Base-by-base conservation (phyloP, 92 coral and sea anemone genomes). In the Phenganax subtilis region DNA sequence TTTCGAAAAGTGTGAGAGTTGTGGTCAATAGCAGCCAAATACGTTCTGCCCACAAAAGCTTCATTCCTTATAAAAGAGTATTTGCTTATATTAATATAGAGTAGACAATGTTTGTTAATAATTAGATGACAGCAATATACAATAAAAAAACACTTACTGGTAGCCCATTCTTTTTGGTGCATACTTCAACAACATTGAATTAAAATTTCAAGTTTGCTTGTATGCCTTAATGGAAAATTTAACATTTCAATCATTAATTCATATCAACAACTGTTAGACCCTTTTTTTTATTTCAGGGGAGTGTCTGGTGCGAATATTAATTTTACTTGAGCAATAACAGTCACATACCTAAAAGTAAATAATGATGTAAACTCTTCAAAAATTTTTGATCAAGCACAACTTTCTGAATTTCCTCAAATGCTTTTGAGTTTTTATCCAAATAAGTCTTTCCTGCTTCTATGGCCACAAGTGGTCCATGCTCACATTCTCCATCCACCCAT, bases 401-500 rank as follows among this genome's bases (percentile, higher is more conserved):
- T 61, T 89, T 89, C 55, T 81, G 56, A 12, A 89, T 30, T 1
- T 78, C 92, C 82, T 86, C 85, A 29, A 86, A 88, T 16, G 89
- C 73, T 70, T 88, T 88, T 8, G 82, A 76, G 20, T 62, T 75
- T 72, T 85, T 88, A 25, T 87, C 76, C 4, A 88, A 82, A 27
- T 59, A 75, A 9, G 81, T 56, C 57, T 85, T 82, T 27, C 72
- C 86, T 8, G 53, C 64, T 86, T 90, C 91, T 2, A 54, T 37
- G 31, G 86, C 82, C 3, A 90, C 88, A 0, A 90, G 75, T 37
- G 91, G 89, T 0, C 89, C 91, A 86, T 90, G 93, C 7, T 67
- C 31, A 47, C 93, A 90, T 51, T 56, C 54, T 20, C 90, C 90
- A 9, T 63, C 90, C 29, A 60, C 87, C 94, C 91, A 90, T 80